Conservation (phyloP, 2,113 vertebrate genomes). For the Sinocyclocheilus maitianheensis region DNA sequence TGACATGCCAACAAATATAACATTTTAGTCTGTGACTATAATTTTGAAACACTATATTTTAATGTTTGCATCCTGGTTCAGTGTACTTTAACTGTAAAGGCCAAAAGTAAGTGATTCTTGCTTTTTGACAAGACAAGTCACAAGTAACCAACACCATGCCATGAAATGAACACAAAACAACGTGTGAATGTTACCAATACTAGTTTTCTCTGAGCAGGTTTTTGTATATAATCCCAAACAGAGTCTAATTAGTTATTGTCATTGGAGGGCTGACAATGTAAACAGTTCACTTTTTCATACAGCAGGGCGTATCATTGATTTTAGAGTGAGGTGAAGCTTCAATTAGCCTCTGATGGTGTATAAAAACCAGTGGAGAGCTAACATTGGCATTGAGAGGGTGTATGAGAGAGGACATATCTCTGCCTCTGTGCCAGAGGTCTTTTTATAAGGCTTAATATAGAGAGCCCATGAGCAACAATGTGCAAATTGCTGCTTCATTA, state of each 20-base stretch:
- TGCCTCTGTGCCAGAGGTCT: constrained; percentile 42
- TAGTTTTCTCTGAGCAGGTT: neutral
- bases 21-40: neutral
- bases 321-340: constrained; percentile 20
- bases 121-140: neutral
- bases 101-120: no score
- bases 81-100: neutral
- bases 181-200: neutral
- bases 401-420: constrained; percentile 29
- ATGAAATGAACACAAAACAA: neutral
- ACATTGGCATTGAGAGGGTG: constrained; percentile 35
- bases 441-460: constrained; percentile 51
- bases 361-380: constrained; percentile 30
- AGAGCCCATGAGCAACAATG: constrained; percentile 48
- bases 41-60: neutral
- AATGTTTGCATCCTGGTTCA: neutral
- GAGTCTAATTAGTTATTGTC: neutral
- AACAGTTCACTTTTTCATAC: constrained; percentile 4
- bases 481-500: constrained; percentile 62
- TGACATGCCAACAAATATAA: neutral
- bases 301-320: constrained; percentile 3
- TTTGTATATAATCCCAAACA: neutral
- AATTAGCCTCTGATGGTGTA: constrained; percentile 29
- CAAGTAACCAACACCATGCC: neutral
- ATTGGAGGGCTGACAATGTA: neutral